phyloP scores from a whole-genome alignment of 2,797 vertebrate genomes.

The Esox masquinongy region DNA sequence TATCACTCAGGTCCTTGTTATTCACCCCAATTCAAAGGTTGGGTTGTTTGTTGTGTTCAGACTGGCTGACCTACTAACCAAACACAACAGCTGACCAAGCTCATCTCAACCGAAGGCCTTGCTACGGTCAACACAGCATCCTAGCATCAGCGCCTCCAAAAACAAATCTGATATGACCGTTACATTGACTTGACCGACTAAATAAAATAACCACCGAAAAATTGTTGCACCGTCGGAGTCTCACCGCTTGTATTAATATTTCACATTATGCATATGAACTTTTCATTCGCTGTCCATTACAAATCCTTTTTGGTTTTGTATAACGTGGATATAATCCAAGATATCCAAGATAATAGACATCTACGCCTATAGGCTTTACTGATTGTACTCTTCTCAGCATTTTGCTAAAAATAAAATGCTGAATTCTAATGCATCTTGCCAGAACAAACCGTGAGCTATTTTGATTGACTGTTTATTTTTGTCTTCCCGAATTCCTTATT shows the following conservation, averaged over 20 bases:
- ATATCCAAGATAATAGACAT: background rate
- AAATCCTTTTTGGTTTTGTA: background rate
- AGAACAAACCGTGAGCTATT: background rate
- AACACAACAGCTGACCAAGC: slow-evolving; percentile 37
- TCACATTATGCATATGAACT: slow-evolving; percentile 1
- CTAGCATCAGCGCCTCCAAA: background rate
- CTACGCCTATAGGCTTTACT: background rate
- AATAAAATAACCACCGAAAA: background rate
- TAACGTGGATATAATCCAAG: background rate
- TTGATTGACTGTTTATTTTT: background rate
- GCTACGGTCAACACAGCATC: background rate
- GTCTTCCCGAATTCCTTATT: background rate
- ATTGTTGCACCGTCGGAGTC: background rate
- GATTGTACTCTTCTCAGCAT: no score
- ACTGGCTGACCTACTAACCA: slow-evolving; percentile 41
- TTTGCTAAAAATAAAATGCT: background rate
- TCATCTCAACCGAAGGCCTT: slow-evolving; percentile 32
- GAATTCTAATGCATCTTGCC: background rate
- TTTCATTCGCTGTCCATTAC: background rate
- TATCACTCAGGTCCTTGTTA: background rate
- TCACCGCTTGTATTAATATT: background rate
- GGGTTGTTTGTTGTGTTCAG: slow-evolving; percentile 32
- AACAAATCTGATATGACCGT: background rate
- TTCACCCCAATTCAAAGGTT: slow-evolving; percentile 9
- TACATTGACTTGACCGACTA: background rate